phyloP scores from a whole-genome alignment of 1,140 invertebrate species.

The Cherax destructor region DNA sequence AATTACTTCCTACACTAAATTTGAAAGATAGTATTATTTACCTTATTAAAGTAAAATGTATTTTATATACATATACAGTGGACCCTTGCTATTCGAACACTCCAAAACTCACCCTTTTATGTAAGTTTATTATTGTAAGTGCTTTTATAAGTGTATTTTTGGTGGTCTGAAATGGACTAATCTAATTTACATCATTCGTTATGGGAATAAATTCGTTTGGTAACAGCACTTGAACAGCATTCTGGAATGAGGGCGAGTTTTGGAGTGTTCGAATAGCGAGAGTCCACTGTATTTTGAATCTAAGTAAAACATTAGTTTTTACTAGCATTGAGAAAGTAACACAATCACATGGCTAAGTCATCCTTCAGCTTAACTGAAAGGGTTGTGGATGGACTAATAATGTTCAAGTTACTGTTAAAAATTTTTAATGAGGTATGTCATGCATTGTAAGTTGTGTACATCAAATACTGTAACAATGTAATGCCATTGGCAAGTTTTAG shows the following conservation, averaged over 20 bases:
- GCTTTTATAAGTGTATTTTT: no score
- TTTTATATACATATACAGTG: not conserved
- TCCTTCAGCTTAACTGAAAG: not conserved
- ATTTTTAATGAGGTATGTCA: not conserved
- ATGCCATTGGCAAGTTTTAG: not conserved
- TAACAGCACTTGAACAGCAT: no score
- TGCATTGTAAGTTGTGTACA: not conserved
- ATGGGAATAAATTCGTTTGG: no score
- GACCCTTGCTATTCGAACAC: no score
- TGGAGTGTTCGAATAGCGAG: no score
- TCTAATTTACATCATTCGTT: no score
- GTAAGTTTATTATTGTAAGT: no score
- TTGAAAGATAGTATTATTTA: not conserved
- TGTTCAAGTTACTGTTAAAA: not conserved
- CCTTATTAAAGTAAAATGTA: not conserved
- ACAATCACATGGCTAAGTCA: not conserved
- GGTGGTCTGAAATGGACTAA: no score
- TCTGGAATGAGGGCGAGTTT: no score
- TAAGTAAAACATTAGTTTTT: not conserved
- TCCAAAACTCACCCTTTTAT: no score
- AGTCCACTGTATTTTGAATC: not conserved
- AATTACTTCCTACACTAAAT: no score
- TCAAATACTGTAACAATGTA: not conserved
- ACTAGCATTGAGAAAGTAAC: not conserved
- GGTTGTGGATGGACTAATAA: not conserved